Base-by-base conservation (phyloP, 2,888 invertebrate species). In the Deilephila porcellus region DNA sequence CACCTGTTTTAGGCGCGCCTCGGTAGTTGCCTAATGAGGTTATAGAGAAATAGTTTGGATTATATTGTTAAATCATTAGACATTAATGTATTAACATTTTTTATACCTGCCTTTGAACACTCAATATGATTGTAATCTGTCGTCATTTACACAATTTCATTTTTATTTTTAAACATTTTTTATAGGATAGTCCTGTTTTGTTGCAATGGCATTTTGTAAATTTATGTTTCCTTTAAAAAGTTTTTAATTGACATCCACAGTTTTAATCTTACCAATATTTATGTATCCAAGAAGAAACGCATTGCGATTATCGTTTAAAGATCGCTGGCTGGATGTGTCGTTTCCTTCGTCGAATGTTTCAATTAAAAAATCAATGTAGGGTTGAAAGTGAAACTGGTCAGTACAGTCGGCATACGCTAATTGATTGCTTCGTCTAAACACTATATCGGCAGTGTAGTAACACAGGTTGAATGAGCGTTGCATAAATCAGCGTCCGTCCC, bases 401-500 rank as follows among this genome's bases (percentile, higher is more conserved):
- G 56, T 20, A 25, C 25, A 52, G 45, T 34, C 3, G 64, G 73
- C 72, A 70, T 76, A 75, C 59, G 32, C 74, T 75, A 78, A 73
- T 75, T 60, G 73, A 78, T 78, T 76, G 77, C 78, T 78, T 74
- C 76, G 76, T 70, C 77, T 71, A 64, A 60, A 70, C 37, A 76
- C 74, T 74, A 77, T 78, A 76, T 78, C 82, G 80, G 80, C 67
- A 77, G 76, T 79, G 64, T 76, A 81, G 79, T 79, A 80, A 78
- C 76, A 79, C 77, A 77, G 79, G 80, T 80, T 78, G 81, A 83
- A 81, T 79, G 80, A 81, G 80, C 81, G 80, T 84, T 83, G 81
- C 83, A 81, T 82, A 82, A 82, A 80, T 81, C 77, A 76, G 74
- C 79, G 75, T 83, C 79, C 81, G 81, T 83, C 82, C 86, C 77